Base-by-base conservation (phyloP, 1,140 invertebrate genomes). In the Colletes latitarsis region DNA sequence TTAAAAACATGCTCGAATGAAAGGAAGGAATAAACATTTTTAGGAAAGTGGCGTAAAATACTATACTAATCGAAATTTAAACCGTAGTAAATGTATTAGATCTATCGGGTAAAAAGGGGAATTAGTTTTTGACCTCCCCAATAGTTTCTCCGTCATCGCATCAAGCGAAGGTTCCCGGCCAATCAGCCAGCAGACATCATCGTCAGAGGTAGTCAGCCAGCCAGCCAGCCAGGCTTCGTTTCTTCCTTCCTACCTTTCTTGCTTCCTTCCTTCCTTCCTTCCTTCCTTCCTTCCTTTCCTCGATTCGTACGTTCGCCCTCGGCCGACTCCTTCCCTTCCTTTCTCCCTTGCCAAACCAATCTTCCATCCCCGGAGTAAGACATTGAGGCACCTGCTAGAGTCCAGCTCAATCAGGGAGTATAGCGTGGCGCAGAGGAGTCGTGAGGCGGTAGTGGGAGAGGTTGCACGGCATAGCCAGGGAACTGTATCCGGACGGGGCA, bases 331-430 rank as follows among this genome's bases (percentile, higher is more conserved):
- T 81, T 70, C 49, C 52, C 63, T 39, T 74, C 74, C 75, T 75
- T 90, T 81, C 82, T 84, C 86, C 69, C 72, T 90, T 85, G 88
- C 88, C 86, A 87, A 91, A 89, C 83, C 89, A 92, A 92, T 92
- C 90, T 92, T 91, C 90, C 91, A 91, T 90, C 90, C 89, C 90
- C 87, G 81, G 87, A 93, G 90, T 93, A 92, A 93, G 92, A 93
- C 92, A 92, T 93, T 92, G 92, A 92, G 92, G 90, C 91, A 92
- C 91, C 92, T 92, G 90, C 89, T 91, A 89, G 85, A 91, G 88
- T 90, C 90, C 88, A 89, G 90, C 86, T 88, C 89, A 90, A 90
- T 90, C 89, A 89, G 82, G 67, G 84, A 72, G 82, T 88, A 86
- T 88, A 82, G 82, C 86, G 73, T 86, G 62, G 70, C 67, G 57